Base-by-base conservation (phyloP, 2,113 vertebrate species). In the Pantherophis guttatus region DNA sequence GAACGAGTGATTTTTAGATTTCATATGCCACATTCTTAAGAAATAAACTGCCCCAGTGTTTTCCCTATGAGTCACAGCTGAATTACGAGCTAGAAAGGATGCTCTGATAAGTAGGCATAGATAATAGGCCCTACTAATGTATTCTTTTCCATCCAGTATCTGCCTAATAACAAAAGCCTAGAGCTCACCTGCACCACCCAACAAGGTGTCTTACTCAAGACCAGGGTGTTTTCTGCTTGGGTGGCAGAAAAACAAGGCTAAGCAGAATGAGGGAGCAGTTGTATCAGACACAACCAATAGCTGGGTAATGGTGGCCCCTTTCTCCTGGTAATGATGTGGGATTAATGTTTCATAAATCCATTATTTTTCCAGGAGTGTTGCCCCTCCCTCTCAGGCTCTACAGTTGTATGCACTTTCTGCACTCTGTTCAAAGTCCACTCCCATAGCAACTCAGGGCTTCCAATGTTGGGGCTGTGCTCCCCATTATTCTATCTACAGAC, bases 1-100 rank as follows among this genome's bases (percentile, higher is more conserved):
- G 93, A 96, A 96, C 95, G 96, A 95, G 96, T 96, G 96, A 96
- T 96, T 96, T 95, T 24, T 95, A 96, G 96, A 94, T 97, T 94
- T 12, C 88, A 94, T 9, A 89, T 90, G 89, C 93, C 92, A 92
- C 7, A 90, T 95, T 94, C 96, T 50, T 92, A 87, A 88, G 0
- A 0, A 95, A 91, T 48, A 93, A 94, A 94, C 54, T 58, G 95
- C 44, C 17, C 85, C 29, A 65, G 91, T 95, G 95, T 62, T 94
- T 85, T n/a, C 92, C 92, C 53, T 3, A 23, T 0, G 0, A 93
- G 94, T 57, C 90, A 57, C 91, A 90, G 93, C 92, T 95, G 96
- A 91, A 50, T 33, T 86, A 93, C 1, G 0, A 52, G 29, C 5
- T 52, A 75, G 17, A 50, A 0, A 0, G 53, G 29, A 53, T 50